phyloP scores from a whole-genome alignment of 2,113 vertebrate genomes.

The Vidua chalybeata region DNA sequence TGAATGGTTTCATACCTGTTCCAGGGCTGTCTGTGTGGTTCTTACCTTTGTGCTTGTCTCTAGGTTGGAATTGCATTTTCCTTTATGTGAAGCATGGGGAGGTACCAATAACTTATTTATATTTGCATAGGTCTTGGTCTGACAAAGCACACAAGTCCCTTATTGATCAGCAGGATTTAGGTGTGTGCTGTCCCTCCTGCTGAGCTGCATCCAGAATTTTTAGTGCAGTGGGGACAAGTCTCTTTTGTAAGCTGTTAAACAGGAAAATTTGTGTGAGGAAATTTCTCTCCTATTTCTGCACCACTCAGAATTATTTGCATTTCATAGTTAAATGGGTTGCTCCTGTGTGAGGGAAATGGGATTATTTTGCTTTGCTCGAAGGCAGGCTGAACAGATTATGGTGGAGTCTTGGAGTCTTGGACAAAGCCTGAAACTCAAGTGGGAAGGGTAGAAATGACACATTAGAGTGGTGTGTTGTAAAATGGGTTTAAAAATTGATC shows the following conservation, averaged over 20 bases:
- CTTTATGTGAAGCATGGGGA: neutral
- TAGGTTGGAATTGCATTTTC: neutral
- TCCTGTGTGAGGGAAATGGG: neutral
- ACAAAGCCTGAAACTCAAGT: conserved; percentile 2
- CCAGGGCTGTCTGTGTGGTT: neutral
- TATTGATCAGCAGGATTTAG: neutral
- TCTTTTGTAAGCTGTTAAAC: neutral
- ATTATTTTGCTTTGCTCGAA: conserved; percentile 12
- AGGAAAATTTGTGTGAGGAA: neutral
- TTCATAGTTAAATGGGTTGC: neutral
- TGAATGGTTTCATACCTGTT: neutral
- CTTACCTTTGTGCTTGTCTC: neutral
- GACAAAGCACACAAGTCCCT: neutral
- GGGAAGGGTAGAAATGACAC: neutral
- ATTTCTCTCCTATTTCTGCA: neutral
- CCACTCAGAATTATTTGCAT: neutral
- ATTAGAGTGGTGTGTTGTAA: neutral
- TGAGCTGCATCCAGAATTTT: neutral
- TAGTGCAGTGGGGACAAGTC: neutral
- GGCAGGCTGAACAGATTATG: neutral
- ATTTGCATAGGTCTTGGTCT: neutral
- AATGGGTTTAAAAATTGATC: conserved; percentile 31
- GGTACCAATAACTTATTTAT: neutral
- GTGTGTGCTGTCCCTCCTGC: neutral
- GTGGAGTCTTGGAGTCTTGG: neutral